Percentiles rank a stretch among this genome's conserved stretches.
Conservation (phyloP, 2,113 vertebrate species). For the Sprattus sprattus region DNA sequence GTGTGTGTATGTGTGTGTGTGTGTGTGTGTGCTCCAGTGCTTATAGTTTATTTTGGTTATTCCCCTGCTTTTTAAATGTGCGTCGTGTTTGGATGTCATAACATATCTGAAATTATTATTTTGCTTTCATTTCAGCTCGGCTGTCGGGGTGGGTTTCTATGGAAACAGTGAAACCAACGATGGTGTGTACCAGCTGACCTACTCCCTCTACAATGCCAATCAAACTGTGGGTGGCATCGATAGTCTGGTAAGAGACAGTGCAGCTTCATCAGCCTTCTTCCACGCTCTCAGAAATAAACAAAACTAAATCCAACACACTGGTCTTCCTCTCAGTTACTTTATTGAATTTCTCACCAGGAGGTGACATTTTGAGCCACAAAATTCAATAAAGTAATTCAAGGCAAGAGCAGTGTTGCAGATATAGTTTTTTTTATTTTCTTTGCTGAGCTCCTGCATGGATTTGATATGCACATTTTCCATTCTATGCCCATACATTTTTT, state of each 20-base stretch:
- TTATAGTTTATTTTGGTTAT: no score
- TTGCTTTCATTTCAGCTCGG: constrained; percentile 72
- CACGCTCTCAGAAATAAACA: not conserved
- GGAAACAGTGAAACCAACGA: constrained; percentile 97
- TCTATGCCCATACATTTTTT: not conserved
- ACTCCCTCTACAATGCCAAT: constrained; percentile 89
- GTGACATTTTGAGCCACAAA: no score
- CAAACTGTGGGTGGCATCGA: constrained; percentile 84
- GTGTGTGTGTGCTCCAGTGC: no score
- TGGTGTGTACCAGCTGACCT: constrained; percentile 89
- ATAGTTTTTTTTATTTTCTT: not conserved
- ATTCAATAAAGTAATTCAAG: not conserved
- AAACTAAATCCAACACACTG: not conserved
- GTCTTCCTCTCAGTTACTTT: not conserved
- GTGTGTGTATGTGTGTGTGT: no score
- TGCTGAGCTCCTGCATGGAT: not conserved
- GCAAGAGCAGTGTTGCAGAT: not conserved
- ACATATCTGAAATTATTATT: constrained; percentile 40
- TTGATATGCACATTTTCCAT: not conserved
- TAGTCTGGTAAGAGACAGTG: constrained; percentile 77
- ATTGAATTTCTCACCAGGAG: not conserved
- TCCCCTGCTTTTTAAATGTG: not conserved
- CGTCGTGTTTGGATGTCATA: not conserved
- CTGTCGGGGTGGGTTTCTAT: constrained; percentile 93
- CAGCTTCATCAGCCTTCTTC: constrained; percentile 19